These are phyloP conservation scores for Sycophila texana DNA, from an alignment of 2,888 invertebrate genomes.

Conservation along the genomic window DNA sequence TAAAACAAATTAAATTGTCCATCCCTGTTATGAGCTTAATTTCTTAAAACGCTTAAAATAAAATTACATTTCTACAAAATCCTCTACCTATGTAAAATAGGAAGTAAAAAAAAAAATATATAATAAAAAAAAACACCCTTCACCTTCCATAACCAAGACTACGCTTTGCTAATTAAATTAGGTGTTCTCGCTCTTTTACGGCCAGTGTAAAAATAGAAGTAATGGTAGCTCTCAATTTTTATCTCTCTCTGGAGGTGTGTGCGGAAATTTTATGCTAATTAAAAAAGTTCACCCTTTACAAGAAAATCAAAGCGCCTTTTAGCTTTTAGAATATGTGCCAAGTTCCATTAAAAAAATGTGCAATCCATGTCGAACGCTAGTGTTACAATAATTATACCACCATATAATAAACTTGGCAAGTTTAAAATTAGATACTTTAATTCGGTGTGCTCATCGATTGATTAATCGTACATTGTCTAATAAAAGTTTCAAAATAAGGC, in stretches of 20 bases:
- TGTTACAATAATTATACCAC: not conserved
- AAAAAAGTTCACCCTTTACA: constrained; percentile 36
- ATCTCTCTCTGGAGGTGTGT: constrained; percentile 27
- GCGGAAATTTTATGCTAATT: constrained; percentile 40
- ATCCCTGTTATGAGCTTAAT: constrained; percentile 45
- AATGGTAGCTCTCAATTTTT: constrained; percentile 37
- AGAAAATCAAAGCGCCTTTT: constrained; percentile 34
- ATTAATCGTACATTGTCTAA: not conserved
- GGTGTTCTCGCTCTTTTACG: constrained; percentile 26
- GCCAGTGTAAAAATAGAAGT: constrained; percentile 35
- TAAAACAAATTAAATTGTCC: constrained; percentile 36
- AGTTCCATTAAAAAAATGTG: constrained; percentile 13
- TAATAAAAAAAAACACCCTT: constrained; percentile 62
- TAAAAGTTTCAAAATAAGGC: constrained; percentile 2
- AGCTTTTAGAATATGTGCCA: constrained; percentile 37
- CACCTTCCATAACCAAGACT: constrained; percentile 60
- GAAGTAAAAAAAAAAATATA: constrained; percentile 34
- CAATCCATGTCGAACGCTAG: not conserved
- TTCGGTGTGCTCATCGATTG: constrained; percentile 26
- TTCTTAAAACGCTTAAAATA: constrained; percentile 33
- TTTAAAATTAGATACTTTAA: constrained; percentile 23
- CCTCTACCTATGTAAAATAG: constrained; percentile 60
- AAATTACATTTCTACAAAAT: constrained; percentile 48
- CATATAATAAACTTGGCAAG: constrained; percentile 33
- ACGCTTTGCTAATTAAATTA: constrained; percentile 39